phyloP scores from a whole-genome alignment of 92 coral and sea anemone species.

The Parazoanthus darwini region DNA sequence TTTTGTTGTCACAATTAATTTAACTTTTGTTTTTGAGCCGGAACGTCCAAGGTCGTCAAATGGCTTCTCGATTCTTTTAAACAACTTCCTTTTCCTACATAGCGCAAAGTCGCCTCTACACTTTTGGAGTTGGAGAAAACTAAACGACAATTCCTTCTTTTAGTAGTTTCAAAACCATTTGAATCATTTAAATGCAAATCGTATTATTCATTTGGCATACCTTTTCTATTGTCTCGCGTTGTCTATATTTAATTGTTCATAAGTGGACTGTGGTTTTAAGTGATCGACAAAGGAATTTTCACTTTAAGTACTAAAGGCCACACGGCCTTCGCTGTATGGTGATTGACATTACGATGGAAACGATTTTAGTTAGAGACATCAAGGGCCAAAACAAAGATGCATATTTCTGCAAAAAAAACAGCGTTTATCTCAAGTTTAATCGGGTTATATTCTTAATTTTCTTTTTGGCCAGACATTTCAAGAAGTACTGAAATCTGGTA shows the following conservation, averaged over 20 bases:
- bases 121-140: neutral
- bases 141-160: neutral
- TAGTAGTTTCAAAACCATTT: neutral
- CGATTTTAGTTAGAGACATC: neutral
- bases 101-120: neutral
- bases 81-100: constrained; percentile 18
- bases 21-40: constrained; percentile 8
- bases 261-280: neutral
- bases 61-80: neutral
- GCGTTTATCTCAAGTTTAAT: neutral
- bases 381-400: neutral
- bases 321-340: neutral
- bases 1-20: constrained; percentile 3
- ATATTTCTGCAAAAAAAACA: neutral
- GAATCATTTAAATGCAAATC: too few relatives aligned
- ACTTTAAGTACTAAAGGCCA: neutral
- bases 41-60: constrained; percentile 4
- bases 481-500: neutral
- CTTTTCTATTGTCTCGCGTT: neutral
- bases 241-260: neutral
- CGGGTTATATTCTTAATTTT: neutral
- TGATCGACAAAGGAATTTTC: neutral
- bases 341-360: neutral
- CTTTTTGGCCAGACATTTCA: neutral
- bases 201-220: neutral